Conservation (phyloP, 2,888 invertebrate genomes). For the Steinernema hermaphroditum region DNA sequence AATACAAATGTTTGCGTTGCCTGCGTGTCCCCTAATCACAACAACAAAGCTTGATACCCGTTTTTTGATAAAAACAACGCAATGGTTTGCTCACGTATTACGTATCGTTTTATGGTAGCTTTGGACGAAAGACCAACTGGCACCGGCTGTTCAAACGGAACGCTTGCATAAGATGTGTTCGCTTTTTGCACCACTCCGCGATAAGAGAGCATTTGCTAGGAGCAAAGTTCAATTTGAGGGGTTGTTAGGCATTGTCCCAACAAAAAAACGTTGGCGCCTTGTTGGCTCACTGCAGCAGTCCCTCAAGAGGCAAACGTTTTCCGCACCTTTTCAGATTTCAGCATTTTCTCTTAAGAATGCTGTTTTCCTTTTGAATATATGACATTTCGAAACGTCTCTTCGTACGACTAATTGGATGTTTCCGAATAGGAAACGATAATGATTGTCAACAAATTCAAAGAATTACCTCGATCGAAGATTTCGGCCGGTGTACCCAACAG, state of each 20-base stretch:
- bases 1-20: too few relatives aligned
- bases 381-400: too few relatives aligned
- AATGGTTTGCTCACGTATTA: not conserved
- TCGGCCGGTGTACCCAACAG: slow-evolving; percentile 21
- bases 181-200: not conserved
- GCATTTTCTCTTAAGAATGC: too few relatives aligned
- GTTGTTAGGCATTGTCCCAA: too few relatives aligned
- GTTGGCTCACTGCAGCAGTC: not conserved
- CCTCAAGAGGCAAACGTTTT: not conserved
- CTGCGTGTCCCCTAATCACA: too few relatives aligned
- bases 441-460: too few relatives aligned
- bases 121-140: not conserved
- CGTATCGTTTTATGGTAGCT: not conserved
- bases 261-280: not conserved
- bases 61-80: not conserved
- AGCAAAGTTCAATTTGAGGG: not conserved
- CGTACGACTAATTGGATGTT: too few relatives aligned
- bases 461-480: slow-evolving; percentile 25
- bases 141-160: not conserved
- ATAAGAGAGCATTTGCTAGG: not conserved
- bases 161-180: not conserved
- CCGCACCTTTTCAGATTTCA: not conserved
- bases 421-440: too few relatives aligned
- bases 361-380: too few relatives aligned
- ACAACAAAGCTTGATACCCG: too few relatives aligned